A percentile compares a stretch with the other conserved stretches of the same genome.
phyloP scores from a whole-genome alignment of 2,888 invertebrate species.

The Ptychoptera contaminata region DNA sequence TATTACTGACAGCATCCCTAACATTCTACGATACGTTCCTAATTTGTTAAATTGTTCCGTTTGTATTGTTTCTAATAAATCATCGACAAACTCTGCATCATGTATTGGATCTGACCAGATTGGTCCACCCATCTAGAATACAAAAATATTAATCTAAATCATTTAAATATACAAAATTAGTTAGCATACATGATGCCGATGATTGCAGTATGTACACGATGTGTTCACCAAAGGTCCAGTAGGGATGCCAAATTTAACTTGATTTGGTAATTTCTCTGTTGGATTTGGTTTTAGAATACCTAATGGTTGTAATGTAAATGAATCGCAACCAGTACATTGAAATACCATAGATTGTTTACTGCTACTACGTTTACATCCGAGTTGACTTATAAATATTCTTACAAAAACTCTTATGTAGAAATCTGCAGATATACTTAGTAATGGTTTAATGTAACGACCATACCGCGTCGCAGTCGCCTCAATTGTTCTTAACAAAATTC shows the following conservation, averaged over 20 bases:
- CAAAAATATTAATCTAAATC: neutral
- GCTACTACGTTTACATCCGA: slow-evolving; percentile 72
- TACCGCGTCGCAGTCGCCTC: slow-evolving; percentile 87
- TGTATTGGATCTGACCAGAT: slow-evolving; percentile 87
- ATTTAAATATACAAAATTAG: neutral
- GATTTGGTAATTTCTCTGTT: slow-evolving; percentile 38
- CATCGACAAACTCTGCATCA: slow-evolving; percentile 54
- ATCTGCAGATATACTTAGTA: slow-evolving; percentile 84
- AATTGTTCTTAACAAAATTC: slow-evolving; percentile 81
- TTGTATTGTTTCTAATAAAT: slow-evolving; percentile 39
- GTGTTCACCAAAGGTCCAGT: slow-evolving; percentile 48
- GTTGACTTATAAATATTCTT: slow-evolving; percentile 60
- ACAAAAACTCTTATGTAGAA: slow-evolving; percentile 95
- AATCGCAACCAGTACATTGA: slow-evolving; percentile 83
- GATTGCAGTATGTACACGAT: slow-evolving; percentile 60
- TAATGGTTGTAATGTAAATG: slow-evolving; percentile 58
- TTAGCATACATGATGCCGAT: slow-evolving; percentile 50
- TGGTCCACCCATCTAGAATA: slow-evolving; percentile 69
- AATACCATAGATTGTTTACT: slow-evolving; percentile 79
- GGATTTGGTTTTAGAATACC: slow-evolving; percentile 45
- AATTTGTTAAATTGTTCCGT: slow-evolving; percentile 32
- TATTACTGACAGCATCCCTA: slow-evolving; percentile 67
- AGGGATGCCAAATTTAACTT: slow-evolving; percentile 49
- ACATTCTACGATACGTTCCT: slow-evolving; percentile 57
- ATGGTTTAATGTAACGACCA: slow-evolving; percentile 78